These are phyloP conservation scores for Laticauda colubrina DNA, from an alignment of 2,113 vertebrate genomes.

Conservation along the genomic window DNA sequence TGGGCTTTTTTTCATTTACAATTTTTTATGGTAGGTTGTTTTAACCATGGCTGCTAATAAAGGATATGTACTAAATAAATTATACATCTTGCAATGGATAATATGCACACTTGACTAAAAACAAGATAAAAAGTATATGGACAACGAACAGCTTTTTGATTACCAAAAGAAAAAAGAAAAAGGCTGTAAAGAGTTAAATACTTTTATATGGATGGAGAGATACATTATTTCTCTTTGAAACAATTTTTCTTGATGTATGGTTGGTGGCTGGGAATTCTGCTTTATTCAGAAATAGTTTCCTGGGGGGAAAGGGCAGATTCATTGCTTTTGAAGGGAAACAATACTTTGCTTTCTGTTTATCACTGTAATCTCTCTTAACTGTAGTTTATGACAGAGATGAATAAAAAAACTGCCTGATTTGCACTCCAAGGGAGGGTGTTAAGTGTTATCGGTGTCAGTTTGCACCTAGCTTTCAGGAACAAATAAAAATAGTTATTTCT, in stretches of 20 bases:
- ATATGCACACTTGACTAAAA: not conserved
- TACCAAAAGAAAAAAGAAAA: not conserved
- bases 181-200: not conserved
- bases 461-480: not conserved
- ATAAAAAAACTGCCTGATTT: not conserved
- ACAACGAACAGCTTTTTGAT: not conserved
- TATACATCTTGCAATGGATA: not conserved
- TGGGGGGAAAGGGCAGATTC: not conserved
- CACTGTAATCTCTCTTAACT: not conserved
- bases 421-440: not conserved
- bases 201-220: not conserved
- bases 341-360: not conserved
- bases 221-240: not conserved
- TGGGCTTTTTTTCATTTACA: not conserved
- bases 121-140: not conserved
- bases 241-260: not conserved
- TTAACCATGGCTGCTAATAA: not conserved
- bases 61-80: not conserved
- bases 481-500: not conserved
- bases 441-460: not conserved
- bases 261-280: not conserved
- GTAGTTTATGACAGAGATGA: not conserved
- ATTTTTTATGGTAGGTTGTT: not conserved
- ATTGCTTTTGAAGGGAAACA: not conserved
- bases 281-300: not conserved